Evolutionary conservation across 2,797 vertebrate genomes (phyloP).

Genomic region (Okamejei kenojei): DNA sequence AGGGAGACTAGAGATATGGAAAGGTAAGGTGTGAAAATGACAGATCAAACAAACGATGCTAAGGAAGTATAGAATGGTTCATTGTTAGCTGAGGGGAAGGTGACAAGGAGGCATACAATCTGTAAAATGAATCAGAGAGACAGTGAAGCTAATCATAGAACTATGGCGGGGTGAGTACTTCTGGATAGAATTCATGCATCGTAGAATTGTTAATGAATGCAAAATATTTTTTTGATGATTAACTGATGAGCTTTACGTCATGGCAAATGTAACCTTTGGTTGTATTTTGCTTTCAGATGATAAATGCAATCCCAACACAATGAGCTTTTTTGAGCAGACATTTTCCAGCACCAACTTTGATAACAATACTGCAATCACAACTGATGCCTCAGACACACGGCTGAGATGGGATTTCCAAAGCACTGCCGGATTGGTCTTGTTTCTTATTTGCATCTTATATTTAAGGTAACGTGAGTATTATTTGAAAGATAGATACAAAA

Average conservation of each 20-base stretch:
- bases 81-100: no score
- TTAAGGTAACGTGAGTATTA: conserved; percentile 27
- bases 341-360: conserved; percentile 9
- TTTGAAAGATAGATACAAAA: no score
- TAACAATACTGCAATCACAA: conserved; percentile 1
- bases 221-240: conserved; percentile 20
- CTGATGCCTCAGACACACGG: neutral
- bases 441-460: conserved; percentile 37
- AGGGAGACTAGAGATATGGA: no score
- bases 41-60: no score
- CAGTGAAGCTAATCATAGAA: no score
- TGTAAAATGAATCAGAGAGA: no score
- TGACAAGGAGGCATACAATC: no score
- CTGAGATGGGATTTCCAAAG: neutral
- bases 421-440: conserved; percentile 16
- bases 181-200: neutral
- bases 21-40: no score
- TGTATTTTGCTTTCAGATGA: conserved; percentile 28
- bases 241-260: neutral
- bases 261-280: neutral
- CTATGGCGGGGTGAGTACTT: neutral
- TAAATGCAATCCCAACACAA: conserved; percentile 7
- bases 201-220: neutral
- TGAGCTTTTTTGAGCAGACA: conserved; percentile 26
- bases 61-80: no score